Evolutionary conservation across 2,888 invertebrate genomes (phyloP).

Genomic region (Dugesia japonica): DNA sequence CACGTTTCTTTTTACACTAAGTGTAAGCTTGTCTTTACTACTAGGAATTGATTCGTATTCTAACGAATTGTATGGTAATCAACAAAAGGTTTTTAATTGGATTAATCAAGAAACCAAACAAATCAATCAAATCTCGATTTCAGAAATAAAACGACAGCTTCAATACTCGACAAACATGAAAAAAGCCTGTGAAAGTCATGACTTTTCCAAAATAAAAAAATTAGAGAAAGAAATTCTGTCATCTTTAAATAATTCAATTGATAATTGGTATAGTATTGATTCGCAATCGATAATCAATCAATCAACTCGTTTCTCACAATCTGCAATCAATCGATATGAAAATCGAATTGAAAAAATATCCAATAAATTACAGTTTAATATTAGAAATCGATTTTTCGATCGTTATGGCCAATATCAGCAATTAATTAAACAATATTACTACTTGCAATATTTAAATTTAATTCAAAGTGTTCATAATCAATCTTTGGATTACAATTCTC

Average conservation of each 20-base stretch:
- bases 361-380: conserved; percentile 4
- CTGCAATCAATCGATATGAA: not conserved
- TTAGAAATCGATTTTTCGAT: not conserved
- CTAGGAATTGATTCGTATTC: conserved; percentile 4
- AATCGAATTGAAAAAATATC: conserved; percentile 7
- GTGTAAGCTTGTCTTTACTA: not conserved
- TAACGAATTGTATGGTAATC: not conserved
- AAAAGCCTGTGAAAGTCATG: not conserved
- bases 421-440: conserved; percentile 5
- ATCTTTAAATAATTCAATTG: not conserved
- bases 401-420: not conserved
- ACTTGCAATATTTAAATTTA: not conserved
- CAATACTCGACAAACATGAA: not conserved
- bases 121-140: not conserved
- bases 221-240: not conserved
- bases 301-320: not conserved
- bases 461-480: not conserved
- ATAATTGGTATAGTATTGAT: not conserved
- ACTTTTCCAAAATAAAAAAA: not conserved
- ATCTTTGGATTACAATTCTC: not conserved
- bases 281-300: not conserved
- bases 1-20: not conserved
- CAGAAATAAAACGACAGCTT: not conserved
- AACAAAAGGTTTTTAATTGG: conserved; percentile 8
- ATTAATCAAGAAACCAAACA: not conserved